Conservation (phyloP, 1,140 invertebrate genomes). For the Drosophila athabasca region DNA sequence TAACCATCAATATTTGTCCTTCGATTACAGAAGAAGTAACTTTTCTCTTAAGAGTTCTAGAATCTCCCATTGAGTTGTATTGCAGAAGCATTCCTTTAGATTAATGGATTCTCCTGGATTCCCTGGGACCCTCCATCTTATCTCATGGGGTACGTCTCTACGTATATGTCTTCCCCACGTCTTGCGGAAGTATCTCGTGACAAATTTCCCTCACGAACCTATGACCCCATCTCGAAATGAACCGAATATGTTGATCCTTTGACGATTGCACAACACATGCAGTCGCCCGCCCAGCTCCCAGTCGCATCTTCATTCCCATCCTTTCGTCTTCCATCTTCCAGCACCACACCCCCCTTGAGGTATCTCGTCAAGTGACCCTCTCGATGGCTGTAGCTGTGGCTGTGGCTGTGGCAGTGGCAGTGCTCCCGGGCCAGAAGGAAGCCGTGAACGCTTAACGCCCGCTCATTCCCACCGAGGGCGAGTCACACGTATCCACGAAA, state of each 20-base stretch:
- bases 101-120: no score
- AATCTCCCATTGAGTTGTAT: no score
- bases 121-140: neutral
- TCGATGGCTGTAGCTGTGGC: conserved; percentile 52
- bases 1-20: no score
- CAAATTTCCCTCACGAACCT: conserved; percentile 43
- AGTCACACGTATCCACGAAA: conserved; percentile 80
- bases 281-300: conserved; percentile 46
- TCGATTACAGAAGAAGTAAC: no score
- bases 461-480: conserved; percentile 60
- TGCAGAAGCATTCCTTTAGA: no score
- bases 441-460: conserved; percentile 64
- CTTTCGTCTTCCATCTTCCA: conserved; percentile 3
- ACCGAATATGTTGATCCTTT: conserved; percentile 73
- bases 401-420: conserved; percentile 27
- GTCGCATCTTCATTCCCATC: conserved; percentile 18
- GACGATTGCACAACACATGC: conserved; percentile 70
- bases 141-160: neutral
- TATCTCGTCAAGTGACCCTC: conserved; percentile 62
- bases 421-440: conserved; percentile 25
- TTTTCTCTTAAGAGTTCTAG: no score
- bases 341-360: conserved; percentile 39
- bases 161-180: neutral
- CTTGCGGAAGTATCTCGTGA: conserved; percentile 16
- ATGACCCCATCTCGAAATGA: conserved; percentile 26